Percentiles rank a stretch among this genome's conserved stretches.
These are phyloP conservation scores for Fregetta grallaria DNA, from an alignment of 2,113 vertebrate genomes.

Conservation along the genomic window DNA sequence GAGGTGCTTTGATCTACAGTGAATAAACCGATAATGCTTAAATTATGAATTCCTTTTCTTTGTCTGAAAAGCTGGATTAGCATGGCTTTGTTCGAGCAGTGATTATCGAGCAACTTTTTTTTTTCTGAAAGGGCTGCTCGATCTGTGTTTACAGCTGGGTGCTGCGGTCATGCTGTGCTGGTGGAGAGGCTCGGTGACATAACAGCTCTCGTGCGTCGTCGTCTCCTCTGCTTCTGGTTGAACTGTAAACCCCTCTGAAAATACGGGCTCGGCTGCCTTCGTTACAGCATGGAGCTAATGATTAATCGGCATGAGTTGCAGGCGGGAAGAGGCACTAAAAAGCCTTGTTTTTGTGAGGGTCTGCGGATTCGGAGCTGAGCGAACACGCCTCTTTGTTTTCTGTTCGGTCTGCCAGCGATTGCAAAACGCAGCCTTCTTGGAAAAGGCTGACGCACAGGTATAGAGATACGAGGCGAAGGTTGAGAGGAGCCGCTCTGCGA, in stretches of 20 bases:
- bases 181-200: neutral
- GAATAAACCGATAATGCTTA: conserved; percentile 24
- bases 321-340: neutral
- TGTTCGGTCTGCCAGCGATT: neutral
- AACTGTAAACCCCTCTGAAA: neutral
- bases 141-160: neutral
- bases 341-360: neutral
- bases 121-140: neutral
- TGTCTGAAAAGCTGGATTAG: conserved; percentile 32
- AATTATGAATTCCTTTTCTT: conserved; percentile 25
- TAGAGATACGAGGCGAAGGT: neutral
- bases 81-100: neutral
- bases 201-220: neutral
- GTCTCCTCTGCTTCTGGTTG: neutral
- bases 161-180: neutral
- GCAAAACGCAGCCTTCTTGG: neutral
- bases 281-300: neutral
- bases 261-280: fast-evolving
- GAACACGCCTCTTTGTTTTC: neutral
- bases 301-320: neutral
- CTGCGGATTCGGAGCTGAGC: neutral
- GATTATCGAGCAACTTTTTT: neutral
- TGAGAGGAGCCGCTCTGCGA: neutral
- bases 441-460: conserved; percentile 12
- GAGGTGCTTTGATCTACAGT: conserved; percentile 30